Evolutionary conservation across 1,140 invertebrate genomes (phyloP), one percentile per base, ranked within the genome.

Genomic region (Brachionus rotundiformis): DNA sequence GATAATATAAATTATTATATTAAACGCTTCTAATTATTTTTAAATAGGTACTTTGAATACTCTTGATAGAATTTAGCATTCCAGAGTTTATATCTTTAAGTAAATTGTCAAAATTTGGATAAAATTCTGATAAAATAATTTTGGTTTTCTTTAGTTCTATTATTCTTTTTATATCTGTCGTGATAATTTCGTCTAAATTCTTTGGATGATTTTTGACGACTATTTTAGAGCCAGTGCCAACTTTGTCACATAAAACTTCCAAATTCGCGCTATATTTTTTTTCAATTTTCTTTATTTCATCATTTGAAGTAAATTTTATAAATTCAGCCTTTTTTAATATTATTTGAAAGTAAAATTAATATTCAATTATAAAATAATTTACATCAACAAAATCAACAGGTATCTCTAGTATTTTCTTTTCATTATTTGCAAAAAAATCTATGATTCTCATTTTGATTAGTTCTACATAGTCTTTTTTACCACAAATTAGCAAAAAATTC

Each of bases 401-500:
- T 41, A 73, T 73, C 10, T 41, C 25, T 23, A 41, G 19, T 44
- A 23, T 19, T 4, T 73, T 73, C 11, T 36, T 41, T 3, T 73
- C 68, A 73, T 41, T 41, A 44, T 23, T 27, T 41, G 68, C n/a
- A 6, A 73, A 73, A 73, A 73, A 73, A 25, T 19, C 13, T 73
- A 44, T 36, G 10, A 73, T 44, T 19, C 10, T 73, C 19, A 73
- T 16, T 73, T 44, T 41, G 16, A n/a, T 39, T 0, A 41, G 23
- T 73, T 41, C 7, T 6, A 73, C 33, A 73, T 25, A 44, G 4
- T 73, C 68, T 44, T 73, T 73, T 73, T 73, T 73, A 23, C 68
- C 68, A 44, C 33, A 41, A 2, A 73, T 16, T 11, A 73, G 0
- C 2, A 73, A 7, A 8, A 73, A 41, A 41, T 41, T 41, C 44